phyloP scores from a whole-genome alignment of 2,888 invertebrate species.

The Rutpela maculata region DNA sequence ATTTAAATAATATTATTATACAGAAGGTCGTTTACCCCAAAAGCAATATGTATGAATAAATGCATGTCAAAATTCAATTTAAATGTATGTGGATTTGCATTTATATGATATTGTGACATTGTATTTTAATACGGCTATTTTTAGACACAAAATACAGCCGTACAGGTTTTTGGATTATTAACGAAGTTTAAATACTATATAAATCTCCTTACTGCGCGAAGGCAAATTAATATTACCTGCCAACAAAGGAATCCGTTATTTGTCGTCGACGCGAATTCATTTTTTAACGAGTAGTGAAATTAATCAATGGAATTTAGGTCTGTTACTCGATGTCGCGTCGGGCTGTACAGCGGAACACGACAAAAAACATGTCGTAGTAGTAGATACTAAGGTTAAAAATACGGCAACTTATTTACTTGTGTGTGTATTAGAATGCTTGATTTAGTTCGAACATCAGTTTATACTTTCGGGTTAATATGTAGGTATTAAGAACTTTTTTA shows the following conservation, averaged over 20 bases:
- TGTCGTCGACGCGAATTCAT: constrained; percentile 9
- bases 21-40: constrained; percentile 41
- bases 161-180: constrained; percentile 45
- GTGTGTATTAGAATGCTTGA: background rate
- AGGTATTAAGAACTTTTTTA: background rate
- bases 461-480: background rate
- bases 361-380: background rate
- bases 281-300: constrained; percentile 30
- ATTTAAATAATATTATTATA: background rate
- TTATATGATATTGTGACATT: constrained; percentile 49
- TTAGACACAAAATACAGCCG: constrained; percentile 38
- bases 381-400: background rate
- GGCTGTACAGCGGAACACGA: background rate
- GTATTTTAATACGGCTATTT: constrained; percentile 50
- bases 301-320: constrained; percentile 4
- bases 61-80: constrained; percentile 49
- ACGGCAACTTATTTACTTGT: background rate
- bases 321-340: background rate
- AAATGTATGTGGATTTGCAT: constrained; percentile 47
- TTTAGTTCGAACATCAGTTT: background rate
- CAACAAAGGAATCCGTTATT: constrained; percentile 36
- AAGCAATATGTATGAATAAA: constrained; percentile 42
- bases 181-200: constrained; percentile 37
- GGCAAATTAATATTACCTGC: constrained; percentile 23
- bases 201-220: constrained; percentile 28